Evolutionary conservation across 2,888 invertebrate species (phyloP), one percentile per base, ranked within the genome.

Genomic region (Dasypolia templi): DNA sequence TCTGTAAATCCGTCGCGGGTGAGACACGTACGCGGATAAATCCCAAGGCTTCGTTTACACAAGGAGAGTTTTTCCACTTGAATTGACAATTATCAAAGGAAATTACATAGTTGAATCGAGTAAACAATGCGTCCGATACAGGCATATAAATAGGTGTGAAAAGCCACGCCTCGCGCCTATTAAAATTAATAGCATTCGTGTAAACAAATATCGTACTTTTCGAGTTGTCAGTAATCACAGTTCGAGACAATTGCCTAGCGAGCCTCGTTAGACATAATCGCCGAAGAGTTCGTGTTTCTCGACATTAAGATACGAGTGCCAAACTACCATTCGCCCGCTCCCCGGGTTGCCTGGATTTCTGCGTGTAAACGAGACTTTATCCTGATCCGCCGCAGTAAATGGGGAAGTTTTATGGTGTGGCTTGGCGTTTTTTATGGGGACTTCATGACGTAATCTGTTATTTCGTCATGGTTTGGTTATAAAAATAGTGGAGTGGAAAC

Each of bases 21-120:
- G 68, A 86, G 89, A 87, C 89, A 89, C 90, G 90, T 87, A 83
- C 84, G 83, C 74, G 81, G 83, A 90, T 92, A 91, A 91, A 90
- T 92, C 53, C 32, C 46, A 22, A 72, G 46, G 59, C 72, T 3
- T 61, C 32, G 59, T 72, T 61, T 46, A 72, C 39, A 42, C 59
- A 1, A 19, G 17, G 9, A 32, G 46, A 29, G 58, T 51, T 68
- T 46, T 49, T 51, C 2, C 26, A n/a, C 26, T 67, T 1, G 19
- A 22, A 26, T 35, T 39, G 2, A 17, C 4, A 19, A 44, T 58
- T 44, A 44, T 44, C 14, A 19, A 55, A 53, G 11, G 3, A 63
- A 11, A 53, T 39, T 7, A 5, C n/a, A 26, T 29, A 46, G 29
- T 22, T n/a, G 17, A 42, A 19, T n/a, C 14, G 14, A 17, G 22